Evolutionary conservation across 2,797 vertebrate genomes (phyloP).

Genomic region (Ceryle rudis): DNA sequence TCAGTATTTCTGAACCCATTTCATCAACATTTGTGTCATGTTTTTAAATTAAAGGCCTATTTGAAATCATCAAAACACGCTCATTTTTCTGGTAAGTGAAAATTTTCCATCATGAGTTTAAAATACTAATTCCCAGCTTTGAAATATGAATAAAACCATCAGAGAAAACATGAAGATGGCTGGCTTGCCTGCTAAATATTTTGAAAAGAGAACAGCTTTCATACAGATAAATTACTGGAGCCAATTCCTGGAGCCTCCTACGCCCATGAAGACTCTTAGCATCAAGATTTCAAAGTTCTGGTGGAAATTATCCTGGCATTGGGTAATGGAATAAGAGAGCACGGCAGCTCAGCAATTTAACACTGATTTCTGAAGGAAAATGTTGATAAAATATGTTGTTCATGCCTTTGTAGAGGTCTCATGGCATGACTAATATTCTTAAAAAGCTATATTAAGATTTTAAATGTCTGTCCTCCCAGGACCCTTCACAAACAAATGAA

Average conservation of each 20-base stretch:
- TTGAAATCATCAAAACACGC: not conserved
- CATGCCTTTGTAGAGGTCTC: not conserved
- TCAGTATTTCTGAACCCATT: not conserved
- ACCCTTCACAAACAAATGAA: not conserved
- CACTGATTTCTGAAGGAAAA: not conserved
- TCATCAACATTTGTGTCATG: not conserved
- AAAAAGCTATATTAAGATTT: not conserved
- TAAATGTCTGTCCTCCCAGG: not conserved
- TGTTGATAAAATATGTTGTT: not conserved
- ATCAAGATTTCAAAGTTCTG: not conserved
- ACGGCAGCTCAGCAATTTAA: not conserved
- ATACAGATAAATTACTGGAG: not conserved
- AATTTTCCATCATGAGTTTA: not conserved
- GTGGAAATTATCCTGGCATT: slow-evolving; percentile 8
- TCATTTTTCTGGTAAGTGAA: not conserved
- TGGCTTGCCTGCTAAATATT: not conserved
- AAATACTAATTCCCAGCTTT: not conserved
- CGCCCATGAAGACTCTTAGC: accelerated
- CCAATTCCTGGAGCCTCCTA: not conserved
- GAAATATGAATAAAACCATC: not conserved
- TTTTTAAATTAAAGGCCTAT: not conserved
- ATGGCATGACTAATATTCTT: not conserved
- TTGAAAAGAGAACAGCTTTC: not conserved
- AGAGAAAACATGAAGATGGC: not conserved
- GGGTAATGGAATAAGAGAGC: not conserved